phyloP scores from a whole-genome alignment of 2,113 vertebrate species.

The Sakesphorus luctuosus region DNA sequence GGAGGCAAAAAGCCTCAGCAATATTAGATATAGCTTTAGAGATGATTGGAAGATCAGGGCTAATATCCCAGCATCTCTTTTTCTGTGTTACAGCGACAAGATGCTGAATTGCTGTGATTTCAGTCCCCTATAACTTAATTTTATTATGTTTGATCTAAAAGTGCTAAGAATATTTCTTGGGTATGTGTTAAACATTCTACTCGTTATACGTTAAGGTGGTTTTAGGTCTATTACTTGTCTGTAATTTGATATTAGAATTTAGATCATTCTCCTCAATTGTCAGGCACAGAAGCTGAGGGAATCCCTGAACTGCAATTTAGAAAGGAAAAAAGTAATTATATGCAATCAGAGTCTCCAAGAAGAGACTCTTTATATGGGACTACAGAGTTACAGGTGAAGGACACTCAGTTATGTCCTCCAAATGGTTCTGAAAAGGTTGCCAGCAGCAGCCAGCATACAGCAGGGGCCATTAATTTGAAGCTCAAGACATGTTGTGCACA shows the following conservation, averaged over 20 bases:
- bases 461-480: not conserved
- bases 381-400: not conserved
- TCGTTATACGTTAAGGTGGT: not conserved
- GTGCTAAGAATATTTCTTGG: not conserved
- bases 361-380: not conserved
- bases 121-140: not conserved
- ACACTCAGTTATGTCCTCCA: not conserved
- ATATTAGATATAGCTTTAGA: not conserved
- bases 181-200: not conserved
- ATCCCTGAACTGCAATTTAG: constrained; percentile 8
- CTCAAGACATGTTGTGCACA: not conserved
- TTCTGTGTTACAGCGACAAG: not conserved
- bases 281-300: not conserved
- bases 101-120: constrained; percentile 20
- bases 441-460: not conserved
- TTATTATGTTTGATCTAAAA: constrained; percentile 5
- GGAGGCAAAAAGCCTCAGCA: not conserved
- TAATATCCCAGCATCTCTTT: not conserved
- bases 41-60: not conserved
- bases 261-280: not conserved
- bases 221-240: not conserved
- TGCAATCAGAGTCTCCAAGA: not conserved
- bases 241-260: constrained; percentile 1
- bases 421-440: not conserved
- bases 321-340: not conserved